Base-by-base conservation (phyloP, 2,797 vertebrate species). In the Fistularia commersonii region DNA sequence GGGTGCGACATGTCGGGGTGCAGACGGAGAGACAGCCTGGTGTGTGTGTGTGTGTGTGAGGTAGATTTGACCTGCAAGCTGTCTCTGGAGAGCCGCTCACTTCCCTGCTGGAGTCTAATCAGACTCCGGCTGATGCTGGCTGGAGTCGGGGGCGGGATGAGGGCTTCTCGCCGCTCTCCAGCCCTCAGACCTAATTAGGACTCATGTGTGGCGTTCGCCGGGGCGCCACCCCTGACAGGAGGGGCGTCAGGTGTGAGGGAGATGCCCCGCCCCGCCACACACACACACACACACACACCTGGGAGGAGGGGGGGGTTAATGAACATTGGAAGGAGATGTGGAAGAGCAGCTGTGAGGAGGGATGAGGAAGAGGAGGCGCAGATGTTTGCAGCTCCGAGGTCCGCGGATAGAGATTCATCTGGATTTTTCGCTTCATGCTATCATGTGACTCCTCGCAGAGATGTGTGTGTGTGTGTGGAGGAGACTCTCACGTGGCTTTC, bases 141-240 rank as follows among this genome's bases (percentile, higher is more conserved):
- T 74, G n/a, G n/a, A n/a, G n/a, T n/a, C n/a, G n/a, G n/a, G 67
- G 68, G 5, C 40, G 67, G 82, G 76, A 74, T n/a, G n/a, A n/a
- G n/a, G n/a, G n/a, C n/a, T n/a, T n/a, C n/a, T 76, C 63, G 72
- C 80, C 74, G 74, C 72, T 80, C 76, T 79, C 51, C 80, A 84
- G 72, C 80, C 83, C 82, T 69, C 61, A 66, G 72, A 80, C 80
- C 82, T 88, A 88, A 89, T 89, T 86, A 84, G 82, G 82, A 83
- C 81, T 83, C 85, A 76, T 81, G 83, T 80, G 87, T 78, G 78
- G 81, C 62, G 44, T 67, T 66, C 4, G 62, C 65, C 62, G 58
- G 68, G 74, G 40, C 79, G 70, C 61, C 43, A 55, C 71, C 77
- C 64, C 49, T 85, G 85, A 86, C 76, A 81, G 81, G 79, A 13